phyloP scores from a whole-genome alignment of 2,113 vertebrate species.

The Chaetodon auriga region DNA sequence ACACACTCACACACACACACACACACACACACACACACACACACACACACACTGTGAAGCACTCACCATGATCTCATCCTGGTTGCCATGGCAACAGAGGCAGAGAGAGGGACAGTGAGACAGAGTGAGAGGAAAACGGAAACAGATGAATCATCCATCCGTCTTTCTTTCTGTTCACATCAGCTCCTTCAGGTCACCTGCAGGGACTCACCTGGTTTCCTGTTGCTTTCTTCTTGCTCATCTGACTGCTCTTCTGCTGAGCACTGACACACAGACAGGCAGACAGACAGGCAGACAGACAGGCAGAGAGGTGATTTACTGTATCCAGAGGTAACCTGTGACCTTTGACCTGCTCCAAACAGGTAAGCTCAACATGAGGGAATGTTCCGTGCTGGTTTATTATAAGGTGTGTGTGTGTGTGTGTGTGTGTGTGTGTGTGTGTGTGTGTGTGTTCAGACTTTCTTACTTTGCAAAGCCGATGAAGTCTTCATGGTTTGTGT shows the following conservation, averaged over 20 bases:
- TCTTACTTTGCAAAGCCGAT: conserved; percentile 77
- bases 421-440: no score
- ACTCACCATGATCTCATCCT: conserved; percentile 76
- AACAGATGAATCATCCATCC: not conserved
- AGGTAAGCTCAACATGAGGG: no score
- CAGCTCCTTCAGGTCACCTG: not conserved
- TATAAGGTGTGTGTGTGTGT: not conserved
- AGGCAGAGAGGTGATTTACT: no score
- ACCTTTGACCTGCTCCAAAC: no score
- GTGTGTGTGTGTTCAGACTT: not conserved
- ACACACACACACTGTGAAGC: not conserved
- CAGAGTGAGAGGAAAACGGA: not conserved
- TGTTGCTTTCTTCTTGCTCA: conserved; percentile 95
- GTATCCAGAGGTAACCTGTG: no score
- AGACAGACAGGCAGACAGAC: not conserved
- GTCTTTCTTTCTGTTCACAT: not conserved
- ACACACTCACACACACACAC: not conserved
- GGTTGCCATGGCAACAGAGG: conserved; percentile 52
- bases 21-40: not conserved
- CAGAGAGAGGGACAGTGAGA: conserved; percentile 12
- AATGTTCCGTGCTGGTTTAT: no score
- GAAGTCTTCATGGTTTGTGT: conserved; percentile 77
- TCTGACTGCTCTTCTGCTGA: conserved; percentile 96
- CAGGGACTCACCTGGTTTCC: conserved; percentile 91
- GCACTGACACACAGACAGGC: conserved; percentile 83